Evolutionary conservation across 2,113 vertebrate genomes (phyloP).

Genomic region (Narcine bancroftii): DNA sequence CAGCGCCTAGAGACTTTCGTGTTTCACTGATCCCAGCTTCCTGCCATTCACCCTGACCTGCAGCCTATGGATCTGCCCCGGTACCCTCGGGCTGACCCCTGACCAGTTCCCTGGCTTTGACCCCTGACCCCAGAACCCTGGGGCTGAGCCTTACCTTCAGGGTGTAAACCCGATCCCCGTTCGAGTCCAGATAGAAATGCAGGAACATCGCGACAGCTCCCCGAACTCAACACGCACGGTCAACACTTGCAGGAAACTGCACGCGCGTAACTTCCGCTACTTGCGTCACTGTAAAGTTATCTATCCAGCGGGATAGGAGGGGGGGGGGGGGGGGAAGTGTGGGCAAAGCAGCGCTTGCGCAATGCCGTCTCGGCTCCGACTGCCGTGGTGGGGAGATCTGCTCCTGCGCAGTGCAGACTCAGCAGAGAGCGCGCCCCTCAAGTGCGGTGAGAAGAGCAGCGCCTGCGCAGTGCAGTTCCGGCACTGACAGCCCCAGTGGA

Average conservation of each 20-base stretch:
- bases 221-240: background rate
- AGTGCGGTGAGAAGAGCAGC: background rate
- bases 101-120: no score
- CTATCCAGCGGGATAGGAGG: no score
- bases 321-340: no score
- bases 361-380: no score
- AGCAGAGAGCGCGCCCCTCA: background rate
- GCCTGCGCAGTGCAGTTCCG: background rate
- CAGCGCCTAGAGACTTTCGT: no score
- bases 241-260: background rate
- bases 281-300: background rate
- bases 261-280: background rate
- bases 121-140: no score
- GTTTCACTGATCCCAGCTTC: no score
- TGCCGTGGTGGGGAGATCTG: no score
- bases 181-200: slow-evolving; percentile 63
- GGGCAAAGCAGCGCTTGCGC: background rate
- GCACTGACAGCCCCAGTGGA: no score
- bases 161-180: slow-evolving; percentile 74
- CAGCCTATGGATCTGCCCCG: no score
- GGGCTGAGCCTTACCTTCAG: slow-evolving; percentile 66
- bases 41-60: no score
- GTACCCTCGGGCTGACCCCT: no score
- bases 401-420: background rate
- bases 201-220: background rate